A percentile compares a stretch with the other conserved stretches of the same genome.
phyloP scores from a whole-genome alignment of 2,797 vertebrate genomes.

The Megalops cyprinoides region DNA sequence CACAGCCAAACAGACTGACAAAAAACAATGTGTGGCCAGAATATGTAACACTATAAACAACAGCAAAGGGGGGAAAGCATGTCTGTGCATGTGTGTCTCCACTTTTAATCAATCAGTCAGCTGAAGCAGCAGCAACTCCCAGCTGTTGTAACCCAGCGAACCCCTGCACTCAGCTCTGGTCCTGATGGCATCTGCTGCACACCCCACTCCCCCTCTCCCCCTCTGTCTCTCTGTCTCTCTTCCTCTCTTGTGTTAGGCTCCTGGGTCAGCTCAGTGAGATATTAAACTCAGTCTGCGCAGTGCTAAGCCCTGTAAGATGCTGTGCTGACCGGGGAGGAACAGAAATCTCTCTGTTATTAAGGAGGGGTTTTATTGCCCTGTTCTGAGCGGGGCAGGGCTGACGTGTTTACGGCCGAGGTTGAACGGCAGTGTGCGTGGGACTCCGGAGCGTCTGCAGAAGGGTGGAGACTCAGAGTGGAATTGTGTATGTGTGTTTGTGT shows the following conservation, averaged over 20 bases:
- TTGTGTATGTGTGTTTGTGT: neutral
- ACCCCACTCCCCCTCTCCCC: constrained; percentile 6
- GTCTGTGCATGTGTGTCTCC: neutral
- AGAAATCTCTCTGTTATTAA: neutral
- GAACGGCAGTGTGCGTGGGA: neutral
- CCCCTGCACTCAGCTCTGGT: neutral
- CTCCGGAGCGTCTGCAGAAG: too few species aligned
- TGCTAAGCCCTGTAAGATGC: neutral
- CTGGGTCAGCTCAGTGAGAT: neutral
- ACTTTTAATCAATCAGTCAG: neutral
- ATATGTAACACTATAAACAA: neutral
- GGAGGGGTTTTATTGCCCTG: neutral
- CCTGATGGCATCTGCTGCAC: neutral
- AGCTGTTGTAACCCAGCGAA: neutral
- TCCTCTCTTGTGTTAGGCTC: neutral
- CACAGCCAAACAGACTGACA: constrained; percentile 16
- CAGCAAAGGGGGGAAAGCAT: neutral
- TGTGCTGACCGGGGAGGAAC: neutral
- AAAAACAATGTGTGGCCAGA: constrained; percentile 10
- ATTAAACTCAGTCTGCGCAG: neutral
- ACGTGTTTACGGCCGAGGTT: neutral
- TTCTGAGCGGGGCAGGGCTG: neutral
- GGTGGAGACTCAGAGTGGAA: neutral
- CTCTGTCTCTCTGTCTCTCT: neutral
- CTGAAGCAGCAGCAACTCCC: neutral